phyloP scores from a whole-genome alignment of 64 coral and sea anemone genomes.

The Montipora sp. region DNA sequence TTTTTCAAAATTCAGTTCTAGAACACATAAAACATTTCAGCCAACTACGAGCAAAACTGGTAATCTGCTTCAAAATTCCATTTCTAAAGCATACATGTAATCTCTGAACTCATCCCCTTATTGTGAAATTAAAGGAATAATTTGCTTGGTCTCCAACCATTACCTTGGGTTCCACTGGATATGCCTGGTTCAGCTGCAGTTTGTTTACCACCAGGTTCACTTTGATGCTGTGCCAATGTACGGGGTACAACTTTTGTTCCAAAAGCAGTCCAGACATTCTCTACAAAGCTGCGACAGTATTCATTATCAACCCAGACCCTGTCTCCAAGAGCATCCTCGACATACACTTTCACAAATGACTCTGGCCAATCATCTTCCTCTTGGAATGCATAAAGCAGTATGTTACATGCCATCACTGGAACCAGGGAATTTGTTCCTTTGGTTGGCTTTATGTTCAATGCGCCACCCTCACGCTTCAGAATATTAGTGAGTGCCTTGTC shows the following conservation, averaged over 20 bases:
- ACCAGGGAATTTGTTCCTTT: conserved; percentile 74
- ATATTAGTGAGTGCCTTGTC: conserved; percentile 80
- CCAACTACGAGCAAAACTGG: no score
- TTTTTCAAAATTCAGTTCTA: no score
- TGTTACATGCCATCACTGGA: conserved; percentile 91
- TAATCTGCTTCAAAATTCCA: no score
- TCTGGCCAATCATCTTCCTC: conserved; percentile 97
- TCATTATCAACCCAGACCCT: conserved; percentile 97
- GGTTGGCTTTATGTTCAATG: conserved; percentile 84
- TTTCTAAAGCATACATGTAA: no score
- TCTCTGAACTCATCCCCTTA: no score
- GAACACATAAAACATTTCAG: no score
- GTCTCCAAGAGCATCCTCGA: conserved; percentile 95
- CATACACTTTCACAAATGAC: conserved; percentile 92
- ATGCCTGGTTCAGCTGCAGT: background rate
- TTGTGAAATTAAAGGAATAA: background rate
- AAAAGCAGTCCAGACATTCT: conserved; percentile 94
- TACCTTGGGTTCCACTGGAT: background rate
- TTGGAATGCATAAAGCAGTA: conserved; percentile 89
- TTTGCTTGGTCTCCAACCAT: background rate
- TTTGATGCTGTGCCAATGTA: conserved; percentile 43
- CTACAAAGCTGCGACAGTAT: conserved; percentile 86
- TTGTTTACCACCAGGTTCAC: conserved; percentile 48
- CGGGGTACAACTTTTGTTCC: conserved; percentile 71
- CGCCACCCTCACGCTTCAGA: conserved; percentile 81